Conservation (phyloP, 30 jellyfish, hydroid and myxozoan genomes). For the Hydractinia symbiolongicarpus region DNA sequence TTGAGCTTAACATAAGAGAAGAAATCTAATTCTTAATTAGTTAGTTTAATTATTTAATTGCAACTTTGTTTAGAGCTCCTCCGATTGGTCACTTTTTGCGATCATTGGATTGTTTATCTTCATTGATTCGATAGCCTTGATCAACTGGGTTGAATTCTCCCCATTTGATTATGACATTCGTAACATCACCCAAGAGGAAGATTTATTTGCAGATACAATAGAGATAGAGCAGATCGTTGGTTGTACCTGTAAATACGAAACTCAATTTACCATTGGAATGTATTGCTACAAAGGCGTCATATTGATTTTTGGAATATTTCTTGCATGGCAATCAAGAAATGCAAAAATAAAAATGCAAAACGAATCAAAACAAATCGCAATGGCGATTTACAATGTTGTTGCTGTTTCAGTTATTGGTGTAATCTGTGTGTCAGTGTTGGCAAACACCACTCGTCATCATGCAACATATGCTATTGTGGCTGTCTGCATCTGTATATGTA, state of each 20-base stretch:
- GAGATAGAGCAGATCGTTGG: conserved; percentile 23
- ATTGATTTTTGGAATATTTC: conserved; percentile 64
- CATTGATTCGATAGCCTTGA: conserved; percentile 4
- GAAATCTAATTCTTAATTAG: too few relatives aligned
- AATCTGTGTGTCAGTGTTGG: conserved; percentile 65
- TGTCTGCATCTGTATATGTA: conserved; percentile 76
- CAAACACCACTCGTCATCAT: conserved; percentile 45
- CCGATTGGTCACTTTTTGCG: conserved; percentile 20
- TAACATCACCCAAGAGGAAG: conserved; percentile 9
- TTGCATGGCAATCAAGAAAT: conserved; percentile 77
- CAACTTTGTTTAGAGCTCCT: conserved; percentile 4
- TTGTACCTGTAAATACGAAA: conserved; percentile 18
- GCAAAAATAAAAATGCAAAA: conserved; percentile 62
- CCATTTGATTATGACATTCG: conserved; percentile 11
- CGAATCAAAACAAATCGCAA: conserved; percentile 74
- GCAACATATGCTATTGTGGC: conserved; percentile 65
- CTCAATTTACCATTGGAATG: conserved; percentile 32
- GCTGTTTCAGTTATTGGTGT: conserved; percentile 88
- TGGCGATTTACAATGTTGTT: conserved; percentile 88
- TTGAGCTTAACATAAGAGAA: too few relatives aligned
- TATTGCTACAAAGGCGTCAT: conserved; percentile 56
- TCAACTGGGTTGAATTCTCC: conserved; percentile 20
- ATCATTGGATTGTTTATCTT: conserved; percentile 9
- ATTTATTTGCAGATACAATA: conserved; percentile 21
- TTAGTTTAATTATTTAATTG: too few relatives aligned